Evolutionary conservation across 2,113 vertebrate genomes (phyloP).

Genomic region (Tautogolabrus adspersus): DNA sequence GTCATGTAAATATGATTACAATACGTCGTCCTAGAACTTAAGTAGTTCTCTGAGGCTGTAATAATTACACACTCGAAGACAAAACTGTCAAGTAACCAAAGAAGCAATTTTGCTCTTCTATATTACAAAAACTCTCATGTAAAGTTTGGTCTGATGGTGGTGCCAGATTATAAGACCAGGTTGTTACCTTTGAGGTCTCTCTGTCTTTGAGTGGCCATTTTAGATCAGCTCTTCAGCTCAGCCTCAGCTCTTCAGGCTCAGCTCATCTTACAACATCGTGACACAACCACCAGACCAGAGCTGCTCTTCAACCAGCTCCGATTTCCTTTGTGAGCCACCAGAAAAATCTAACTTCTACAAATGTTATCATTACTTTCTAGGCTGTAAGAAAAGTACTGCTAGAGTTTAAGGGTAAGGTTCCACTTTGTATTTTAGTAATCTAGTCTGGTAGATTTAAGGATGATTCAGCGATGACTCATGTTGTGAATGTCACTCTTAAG

Average conservation of each 20-base stretch:
- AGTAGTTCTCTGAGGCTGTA: no score
- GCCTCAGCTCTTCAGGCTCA: background rate
- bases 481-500: no score
- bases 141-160: background rate
- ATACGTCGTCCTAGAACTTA: no score
- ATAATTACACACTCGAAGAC: background rate
- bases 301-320: background rate
- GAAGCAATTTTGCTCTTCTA: no score
- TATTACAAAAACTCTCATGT: background rate
- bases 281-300: background rate
- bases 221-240: conserved; percentile 4
- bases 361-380: background rate
- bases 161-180: background rate
- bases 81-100: background rate
- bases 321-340: background rate
- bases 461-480: conserved; percentile 1
- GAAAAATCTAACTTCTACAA: background rate
- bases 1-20: no score
- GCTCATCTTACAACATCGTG: background rate
- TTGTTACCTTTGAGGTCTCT: background rate
- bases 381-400: background rate
- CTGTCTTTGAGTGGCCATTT: conserved; percentile 10
- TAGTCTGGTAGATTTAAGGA: background rate
- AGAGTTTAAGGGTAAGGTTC: background rate
- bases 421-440: background rate